Conservation (phyloP, 1,140 invertebrate species). For the Hetaerina americana region DNA sequence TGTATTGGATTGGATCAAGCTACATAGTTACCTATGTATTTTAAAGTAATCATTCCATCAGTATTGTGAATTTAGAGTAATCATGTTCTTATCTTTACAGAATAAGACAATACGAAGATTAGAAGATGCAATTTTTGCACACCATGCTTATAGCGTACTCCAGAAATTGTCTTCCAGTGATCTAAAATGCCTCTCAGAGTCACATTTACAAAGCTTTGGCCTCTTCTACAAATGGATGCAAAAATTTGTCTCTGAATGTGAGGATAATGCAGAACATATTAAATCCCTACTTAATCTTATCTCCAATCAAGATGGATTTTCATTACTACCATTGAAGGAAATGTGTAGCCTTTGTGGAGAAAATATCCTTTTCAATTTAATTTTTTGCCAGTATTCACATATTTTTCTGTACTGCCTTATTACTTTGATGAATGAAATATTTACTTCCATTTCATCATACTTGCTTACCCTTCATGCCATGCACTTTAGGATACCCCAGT, state of each 20-base stretch:
- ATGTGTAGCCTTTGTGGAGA: conserved; percentile 8
- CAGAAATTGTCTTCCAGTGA: not conserved
- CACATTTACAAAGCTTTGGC: not conserved
- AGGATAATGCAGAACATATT: not conserved
- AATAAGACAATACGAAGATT: not conserved
- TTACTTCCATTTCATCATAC: too few species aligned
- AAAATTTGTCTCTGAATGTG: not conserved
- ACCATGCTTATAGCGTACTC: not conserved
- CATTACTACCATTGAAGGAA: not conserved
- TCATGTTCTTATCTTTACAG: too few species aligned
- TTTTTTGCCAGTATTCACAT: not conserved
- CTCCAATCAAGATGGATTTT: too few species aligned
- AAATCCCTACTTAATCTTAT: too few species aligned
- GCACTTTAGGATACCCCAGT: too few species aligned
- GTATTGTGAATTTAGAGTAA: too few species aligned
- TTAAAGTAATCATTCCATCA: too few species aligned
- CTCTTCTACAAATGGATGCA: not conserved
- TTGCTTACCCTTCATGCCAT: too few species aligned
- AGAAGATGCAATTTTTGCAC: not conserved
- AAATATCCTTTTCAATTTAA: conserved; percentile 13
- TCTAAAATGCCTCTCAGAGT: not conserved
- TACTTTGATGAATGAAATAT: too few species aligned
- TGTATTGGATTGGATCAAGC: too few species aligned
- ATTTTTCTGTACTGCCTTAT: too few species aligned
- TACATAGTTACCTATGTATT: too few species aligned